Evolutionary conservation across 2,797 vertebrate genomes (phyloP).

Genomic region (Bradypodion pumilum): DNA sequence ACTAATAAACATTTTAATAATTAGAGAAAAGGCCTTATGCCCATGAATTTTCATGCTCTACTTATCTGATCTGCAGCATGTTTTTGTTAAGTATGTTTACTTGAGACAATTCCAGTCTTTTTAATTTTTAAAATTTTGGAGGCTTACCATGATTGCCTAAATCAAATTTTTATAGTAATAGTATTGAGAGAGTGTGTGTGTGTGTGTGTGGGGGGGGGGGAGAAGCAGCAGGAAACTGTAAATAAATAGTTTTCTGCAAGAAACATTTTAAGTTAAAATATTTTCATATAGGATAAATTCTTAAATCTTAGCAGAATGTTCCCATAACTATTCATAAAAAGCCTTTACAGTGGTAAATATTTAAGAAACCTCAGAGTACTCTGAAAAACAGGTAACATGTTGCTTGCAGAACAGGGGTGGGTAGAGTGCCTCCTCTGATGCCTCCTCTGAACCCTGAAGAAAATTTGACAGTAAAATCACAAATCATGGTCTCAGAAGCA

Average conservation of each 20-base stretch:
- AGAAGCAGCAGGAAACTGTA: conserved; percentile 46
- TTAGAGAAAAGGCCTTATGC: conserved; percentile 35
- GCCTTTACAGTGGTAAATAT: conserved; percentile 48
- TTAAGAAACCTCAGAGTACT: conserved; percentile 38
- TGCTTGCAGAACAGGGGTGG: conserved; percentile 46
- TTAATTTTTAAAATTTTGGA: conserved; percentile 21
- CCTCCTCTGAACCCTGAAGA: too few species aligned
- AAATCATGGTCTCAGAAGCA: too few species aligned
- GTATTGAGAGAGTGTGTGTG: too few species aligned
- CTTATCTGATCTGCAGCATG: conserved; percentile 38
- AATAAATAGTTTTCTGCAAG: conserved; percentile 74
- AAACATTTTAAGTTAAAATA: conserved; percentile 58
- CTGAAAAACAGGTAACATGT: conserved; percentile 61
- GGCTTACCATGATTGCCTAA: conserved; percentile 39
- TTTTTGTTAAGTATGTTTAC: conserved; percentile 27
- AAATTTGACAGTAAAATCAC: too few species aligned
- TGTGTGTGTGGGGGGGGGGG: too few species aligned
- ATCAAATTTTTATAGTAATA: conserved; percentile 58
- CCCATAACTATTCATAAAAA: conserved; percentile 43
- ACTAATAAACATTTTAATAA: conserved; percentile 44
- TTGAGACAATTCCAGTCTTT: conserved; percentile 39
- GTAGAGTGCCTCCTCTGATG: too few species aligned
- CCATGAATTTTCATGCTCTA: conserved; percentile 29
- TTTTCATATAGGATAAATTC: conserved; percentile 40
- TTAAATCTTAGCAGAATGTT: conserved; percentile 55